A percentile compares a stretch with the other conserved stretches of the same genome.
Conservation (phyloP, 2,888 invertebrate species). For the Epinotia bilunana region DNA sequence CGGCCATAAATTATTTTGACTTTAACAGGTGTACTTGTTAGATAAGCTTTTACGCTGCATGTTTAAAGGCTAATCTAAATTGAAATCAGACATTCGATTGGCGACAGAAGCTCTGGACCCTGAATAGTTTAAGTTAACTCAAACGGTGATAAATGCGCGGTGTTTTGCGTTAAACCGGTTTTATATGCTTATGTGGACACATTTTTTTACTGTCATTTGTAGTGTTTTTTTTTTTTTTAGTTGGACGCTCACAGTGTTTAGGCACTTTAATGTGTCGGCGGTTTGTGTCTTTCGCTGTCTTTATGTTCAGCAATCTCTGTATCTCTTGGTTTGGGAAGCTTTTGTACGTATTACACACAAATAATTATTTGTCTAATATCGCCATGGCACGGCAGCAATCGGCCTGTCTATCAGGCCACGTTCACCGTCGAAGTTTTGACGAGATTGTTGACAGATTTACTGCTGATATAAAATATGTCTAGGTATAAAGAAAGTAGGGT, state of each 20-base stretch:
- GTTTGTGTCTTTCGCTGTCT: not conserved
- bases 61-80: constrained; percentile 81
- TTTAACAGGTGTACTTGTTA: constrained; percentile 82
- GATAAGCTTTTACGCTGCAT: constrained; percentile 81
- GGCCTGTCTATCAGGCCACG: no score
- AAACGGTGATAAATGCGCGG: constrained; percentile 33
- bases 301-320: not conserved
- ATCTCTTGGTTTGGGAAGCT: not conserved
- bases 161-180: constrained; percentile 27
- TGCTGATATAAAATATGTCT: no score
- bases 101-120: constrained; percentile 73
- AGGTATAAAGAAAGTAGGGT: no score
- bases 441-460: constrained; percentile 11
- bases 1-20: constrained; percentile 78
- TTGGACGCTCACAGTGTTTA: no score
- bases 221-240: not conserved
- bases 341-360: not conserved
- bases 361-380: no score
- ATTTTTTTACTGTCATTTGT: constrained; percentile 10
- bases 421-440: no score
- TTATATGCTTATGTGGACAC: constrained; percentile 5
- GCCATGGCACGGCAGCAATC: no score
- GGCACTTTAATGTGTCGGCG: no score
- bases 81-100: constrained; percentile 83
- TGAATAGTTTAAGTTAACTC: constrained; percentile 57